Evolutionary conservation across 1,140 invertebrate species (phyloP).

Genomic region (Diprion similis): DNA sequence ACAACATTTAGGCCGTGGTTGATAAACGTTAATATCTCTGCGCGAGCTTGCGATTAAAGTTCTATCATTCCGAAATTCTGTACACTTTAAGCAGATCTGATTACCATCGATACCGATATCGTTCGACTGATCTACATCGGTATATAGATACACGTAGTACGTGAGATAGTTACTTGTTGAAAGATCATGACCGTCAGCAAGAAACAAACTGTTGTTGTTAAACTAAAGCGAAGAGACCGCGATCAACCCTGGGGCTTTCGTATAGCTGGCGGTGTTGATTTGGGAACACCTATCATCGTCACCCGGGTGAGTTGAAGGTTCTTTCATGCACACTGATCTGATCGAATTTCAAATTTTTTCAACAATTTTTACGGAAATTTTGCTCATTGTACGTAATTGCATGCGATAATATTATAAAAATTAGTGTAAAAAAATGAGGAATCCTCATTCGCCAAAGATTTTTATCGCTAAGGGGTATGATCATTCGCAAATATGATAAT

Average conservation of each 20-base stretch:
- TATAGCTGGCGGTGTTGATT: constrained; percentile 88
- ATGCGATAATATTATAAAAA: not conserved
- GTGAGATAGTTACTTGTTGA: not conserved
- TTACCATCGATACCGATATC: not conserved
- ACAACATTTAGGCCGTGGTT: constrained; percentile 17
- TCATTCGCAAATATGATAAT: no score
- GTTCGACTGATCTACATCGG: not conserved
- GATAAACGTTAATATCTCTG: not conserved
- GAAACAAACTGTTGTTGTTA: constrained; percentile 75
- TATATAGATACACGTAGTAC: constrained; percentile 1
- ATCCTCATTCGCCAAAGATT: not conserved
- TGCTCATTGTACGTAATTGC: no score
- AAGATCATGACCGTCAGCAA: constrained; percentile 43
- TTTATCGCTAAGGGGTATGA: no score
- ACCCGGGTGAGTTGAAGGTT: constrained; percentile 78
- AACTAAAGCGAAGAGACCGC: constrained; percentile 76
- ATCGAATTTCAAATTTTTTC: not conserved
- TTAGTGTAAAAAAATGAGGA: not conserved
- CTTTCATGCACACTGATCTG: not conserved
- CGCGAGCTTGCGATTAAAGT: constrained; percentile 15
- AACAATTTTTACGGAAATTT: no score
- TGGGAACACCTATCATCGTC: constrained; percentile 87
- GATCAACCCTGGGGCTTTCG: constrained; percentile 89
- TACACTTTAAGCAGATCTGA: no score
- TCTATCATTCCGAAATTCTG: no score